These are phyloP conservation scores for Rhinoraja longicauda DNA, from an alignment of 2,797 vertebrate genomes.

Conservation along the genomic window DNA sequence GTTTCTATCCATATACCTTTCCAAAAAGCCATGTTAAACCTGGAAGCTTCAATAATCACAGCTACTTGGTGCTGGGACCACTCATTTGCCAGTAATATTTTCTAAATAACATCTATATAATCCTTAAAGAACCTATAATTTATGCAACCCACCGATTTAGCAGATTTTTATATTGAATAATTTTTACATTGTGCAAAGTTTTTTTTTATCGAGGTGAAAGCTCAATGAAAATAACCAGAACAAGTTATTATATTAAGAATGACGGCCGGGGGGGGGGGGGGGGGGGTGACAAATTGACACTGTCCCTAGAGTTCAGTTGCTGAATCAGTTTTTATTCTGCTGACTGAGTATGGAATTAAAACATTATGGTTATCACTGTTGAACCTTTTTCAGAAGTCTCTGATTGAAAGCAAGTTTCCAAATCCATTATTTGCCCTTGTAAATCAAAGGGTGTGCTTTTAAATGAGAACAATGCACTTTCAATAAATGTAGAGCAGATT, in stretches of 20 bases:
- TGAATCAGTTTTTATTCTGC: neutral
- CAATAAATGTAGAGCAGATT: neutral
- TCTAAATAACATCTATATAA: neutral
- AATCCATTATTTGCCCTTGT: no score
- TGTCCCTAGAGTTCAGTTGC: neutral
- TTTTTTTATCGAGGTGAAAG: neutral
- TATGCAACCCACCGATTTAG: neutral
- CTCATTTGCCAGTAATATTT: neutral
- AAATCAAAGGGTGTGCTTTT: neutral
- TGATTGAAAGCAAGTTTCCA: no score
- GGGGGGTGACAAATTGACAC: neutral
- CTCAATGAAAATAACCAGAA: neutral
- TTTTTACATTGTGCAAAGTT: neutral
- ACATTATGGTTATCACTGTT: neutral
- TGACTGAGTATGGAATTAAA: neutral
- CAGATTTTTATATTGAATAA: neutral
- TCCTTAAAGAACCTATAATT: neutral
- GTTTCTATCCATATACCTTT: no score
- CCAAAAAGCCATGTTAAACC: neutral
- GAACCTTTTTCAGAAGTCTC: neutral
- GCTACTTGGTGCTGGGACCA: neutral
- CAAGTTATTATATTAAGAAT: neutral
- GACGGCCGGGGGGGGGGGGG: no score
- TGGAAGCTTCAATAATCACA: neutral
- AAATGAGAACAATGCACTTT: neutral